Conservation (phyloP, 2,113 vertebrate species). For the Acrocephalus kingi region DNA sequence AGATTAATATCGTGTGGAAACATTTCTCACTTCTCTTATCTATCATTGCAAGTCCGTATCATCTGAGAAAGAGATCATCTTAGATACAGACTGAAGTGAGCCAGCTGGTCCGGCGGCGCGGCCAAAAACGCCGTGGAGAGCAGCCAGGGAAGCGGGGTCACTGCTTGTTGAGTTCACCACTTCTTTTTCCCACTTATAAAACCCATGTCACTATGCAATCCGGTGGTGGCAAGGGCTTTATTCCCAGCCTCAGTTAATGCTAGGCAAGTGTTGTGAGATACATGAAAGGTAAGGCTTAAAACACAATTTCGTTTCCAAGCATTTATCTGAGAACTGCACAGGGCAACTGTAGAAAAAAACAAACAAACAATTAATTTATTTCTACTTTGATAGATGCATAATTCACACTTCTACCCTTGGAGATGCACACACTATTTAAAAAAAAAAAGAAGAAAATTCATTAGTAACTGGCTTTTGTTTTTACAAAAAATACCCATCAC, state of each 20-base stretch:
- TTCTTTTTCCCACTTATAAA: not conserved
- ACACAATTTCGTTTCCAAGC: not conserved
- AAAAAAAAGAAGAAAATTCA: not conserved
- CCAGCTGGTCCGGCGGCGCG: not conserved
- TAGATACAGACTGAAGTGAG: conserved; percentile 28
- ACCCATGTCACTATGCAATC: not conserved
- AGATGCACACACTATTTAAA: not conserved
- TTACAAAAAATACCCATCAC: not conserved
- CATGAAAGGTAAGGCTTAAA: not conserved
- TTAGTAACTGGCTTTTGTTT: not conserved
- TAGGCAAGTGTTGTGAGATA: not conserved
- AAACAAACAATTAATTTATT: not conserved
- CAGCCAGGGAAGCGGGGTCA: not conserved
- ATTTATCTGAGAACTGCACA: not conserved
- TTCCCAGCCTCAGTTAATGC: not conserved
- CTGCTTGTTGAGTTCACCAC: not conserved
- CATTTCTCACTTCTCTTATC: conserved; percentile 38
- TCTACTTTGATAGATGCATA: not conserved
- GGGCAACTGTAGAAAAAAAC: not conserved
- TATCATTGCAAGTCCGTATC: not conserved
- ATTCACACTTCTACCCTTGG: not conserved
- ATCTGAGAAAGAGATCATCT: conserved; percentile 48
- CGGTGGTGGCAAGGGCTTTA: not conserved
- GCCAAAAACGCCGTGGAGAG: not conserved
- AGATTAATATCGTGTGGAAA: conserved; percentile 11